Conservation (phyloP, 2,888 invertebrate genomes). For the Strigamia maritima region DNA sequence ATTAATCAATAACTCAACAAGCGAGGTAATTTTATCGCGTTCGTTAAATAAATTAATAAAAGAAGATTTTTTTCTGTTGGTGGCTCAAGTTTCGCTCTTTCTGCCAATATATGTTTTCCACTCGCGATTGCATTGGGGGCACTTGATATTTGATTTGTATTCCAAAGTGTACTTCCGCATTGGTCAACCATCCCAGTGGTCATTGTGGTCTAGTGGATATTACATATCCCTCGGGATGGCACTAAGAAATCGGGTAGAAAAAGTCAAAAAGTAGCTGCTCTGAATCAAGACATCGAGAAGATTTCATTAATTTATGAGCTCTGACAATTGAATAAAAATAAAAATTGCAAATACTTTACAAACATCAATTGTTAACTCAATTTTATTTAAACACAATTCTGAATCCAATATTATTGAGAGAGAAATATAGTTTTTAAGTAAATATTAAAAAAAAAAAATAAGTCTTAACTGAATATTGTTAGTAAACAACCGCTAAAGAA, state of each 20-base stretch:
- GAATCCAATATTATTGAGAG: no score
- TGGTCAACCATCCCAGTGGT: background rate
- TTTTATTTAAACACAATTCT: no score
- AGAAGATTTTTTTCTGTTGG: no score
- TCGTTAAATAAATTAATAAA: no score
- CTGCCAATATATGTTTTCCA: background rate
- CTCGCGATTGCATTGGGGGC: background rate
- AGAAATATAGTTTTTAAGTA: no score
- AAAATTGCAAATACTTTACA: no score
- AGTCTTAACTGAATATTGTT: no score
- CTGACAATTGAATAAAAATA: background rate
- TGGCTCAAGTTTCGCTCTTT: background rate
- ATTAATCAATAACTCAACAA: background rate
- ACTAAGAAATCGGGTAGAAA: background rate
- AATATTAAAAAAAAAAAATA: no score
- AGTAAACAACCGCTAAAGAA: no score
- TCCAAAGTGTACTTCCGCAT: background rate
- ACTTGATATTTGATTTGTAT: constrained; percentile 4
- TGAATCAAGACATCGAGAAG: background rate
- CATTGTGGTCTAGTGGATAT: background rate
- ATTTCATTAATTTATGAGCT: background rate
- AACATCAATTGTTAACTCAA: no score
- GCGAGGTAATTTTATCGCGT: background rate
- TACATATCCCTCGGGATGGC: background rate
- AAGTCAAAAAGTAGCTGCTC: background rate